These are phyloP conservation scores for Euphonia xanthogaster DNA, from an alignment of 2,797 vertebrate genomes.

Conservation along the genomic window DNA sequence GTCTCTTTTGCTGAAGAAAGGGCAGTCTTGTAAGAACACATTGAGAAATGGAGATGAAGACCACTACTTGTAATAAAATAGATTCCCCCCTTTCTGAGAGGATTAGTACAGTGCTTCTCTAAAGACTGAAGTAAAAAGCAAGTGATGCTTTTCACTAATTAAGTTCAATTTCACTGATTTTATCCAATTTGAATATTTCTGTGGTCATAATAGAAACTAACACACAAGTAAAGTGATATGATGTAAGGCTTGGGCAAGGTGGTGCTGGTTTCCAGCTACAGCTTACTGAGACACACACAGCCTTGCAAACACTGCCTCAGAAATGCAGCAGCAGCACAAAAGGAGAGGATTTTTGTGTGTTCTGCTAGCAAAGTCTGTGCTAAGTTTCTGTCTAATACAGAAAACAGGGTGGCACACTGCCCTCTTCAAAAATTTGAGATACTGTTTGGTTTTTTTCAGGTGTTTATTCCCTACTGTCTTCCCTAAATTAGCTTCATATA, in stretches of 20 bases:
- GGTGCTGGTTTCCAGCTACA: background rate
- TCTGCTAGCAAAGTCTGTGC: background rate
- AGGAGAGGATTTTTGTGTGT: background rate
- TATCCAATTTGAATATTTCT: background rate
- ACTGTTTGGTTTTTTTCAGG: background rate
- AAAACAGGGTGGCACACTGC: background rate
- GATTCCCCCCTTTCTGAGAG: background rate
- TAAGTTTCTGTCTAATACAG: background rate
- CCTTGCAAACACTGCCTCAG: background rate
- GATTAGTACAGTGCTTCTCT: background rate
- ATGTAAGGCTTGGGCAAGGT: background rate
- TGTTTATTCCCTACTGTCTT: background rate
- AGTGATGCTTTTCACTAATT: background rate
- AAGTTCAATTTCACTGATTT: background rate
- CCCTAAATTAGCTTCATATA: background rate
- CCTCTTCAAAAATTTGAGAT: background rate
- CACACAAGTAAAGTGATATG: background rate
- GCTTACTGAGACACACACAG: background rate
- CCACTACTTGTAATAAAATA: background rate
- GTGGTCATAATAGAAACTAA: background rate
- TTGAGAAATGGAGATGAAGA: background rate
- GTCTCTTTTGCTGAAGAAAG: background rate
- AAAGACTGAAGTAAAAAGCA: background rate
- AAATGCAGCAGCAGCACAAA: background rate
- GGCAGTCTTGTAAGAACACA: background rate